A percentile compares a stretch with the other conserved stretches of the same genome.
These are phyloP conservation scores for Brachyistius frenatus DNA, from an alignment of 2,113 vertebrate species.

Conservation along the genomic window DNA sequence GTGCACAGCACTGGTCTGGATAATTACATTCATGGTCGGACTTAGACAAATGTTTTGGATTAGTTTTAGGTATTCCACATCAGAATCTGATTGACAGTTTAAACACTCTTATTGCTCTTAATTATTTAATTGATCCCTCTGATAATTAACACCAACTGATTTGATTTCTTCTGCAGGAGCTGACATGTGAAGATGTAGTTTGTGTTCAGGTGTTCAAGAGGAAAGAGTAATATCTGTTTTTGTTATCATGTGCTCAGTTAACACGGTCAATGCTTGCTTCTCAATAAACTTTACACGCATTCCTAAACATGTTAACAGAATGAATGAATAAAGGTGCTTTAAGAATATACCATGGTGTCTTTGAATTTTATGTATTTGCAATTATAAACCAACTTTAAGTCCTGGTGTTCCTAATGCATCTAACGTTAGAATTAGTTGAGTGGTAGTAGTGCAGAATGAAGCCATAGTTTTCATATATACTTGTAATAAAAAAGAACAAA, in stretches of 20 bases:
- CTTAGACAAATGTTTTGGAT: no score
- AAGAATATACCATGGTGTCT: neutral
- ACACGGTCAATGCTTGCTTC: constrained; percentile 2
- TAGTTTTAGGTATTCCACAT: no score
- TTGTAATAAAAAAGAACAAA: no score
- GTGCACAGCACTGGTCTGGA: constrained; percentile 8
- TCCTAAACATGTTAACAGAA: neutral
- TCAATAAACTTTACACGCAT: constrained; percentile 20
- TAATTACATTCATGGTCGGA: neutral
- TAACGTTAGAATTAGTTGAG: neutral
- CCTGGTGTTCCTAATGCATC: neutral
- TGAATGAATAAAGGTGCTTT: constrained; percentile 51
- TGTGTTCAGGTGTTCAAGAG: constrained; percentile 90
- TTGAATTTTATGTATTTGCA: neutral
- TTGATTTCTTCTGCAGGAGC: constrained; percentile 82
- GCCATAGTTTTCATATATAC: neutral
- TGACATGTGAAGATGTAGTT: constrained; percentile 89
- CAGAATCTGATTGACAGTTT: neutral
- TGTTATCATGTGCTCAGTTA: constrained; percentile 13
- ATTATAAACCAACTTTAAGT: neutral
- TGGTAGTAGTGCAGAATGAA: neutral
- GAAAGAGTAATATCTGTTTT: constrained; percentile 79
- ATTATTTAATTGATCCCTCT: neutral
- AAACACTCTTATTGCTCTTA: neutral
- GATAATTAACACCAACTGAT: neutral